Base-by-base conservation (phyloP, 2,113 vertebrate genomes). In the Urocynchramus pylzowi region DNA sequence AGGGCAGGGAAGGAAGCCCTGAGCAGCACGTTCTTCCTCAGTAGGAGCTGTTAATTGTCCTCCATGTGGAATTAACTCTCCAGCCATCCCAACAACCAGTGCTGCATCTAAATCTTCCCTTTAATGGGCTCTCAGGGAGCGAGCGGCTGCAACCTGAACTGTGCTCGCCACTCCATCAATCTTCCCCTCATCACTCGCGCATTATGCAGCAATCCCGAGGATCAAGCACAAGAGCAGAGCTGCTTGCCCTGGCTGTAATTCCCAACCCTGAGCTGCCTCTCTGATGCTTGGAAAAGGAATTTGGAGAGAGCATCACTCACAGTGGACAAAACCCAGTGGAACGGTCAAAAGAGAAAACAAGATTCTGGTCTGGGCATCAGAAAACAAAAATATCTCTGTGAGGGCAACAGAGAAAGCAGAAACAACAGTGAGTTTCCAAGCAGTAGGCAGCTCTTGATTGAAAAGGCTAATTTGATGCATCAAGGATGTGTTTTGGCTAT, bases 1-100 rank as follows among this genome's bases (percentile, higher is more conserved):
- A 28, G 33, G 39, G 42, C 28, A 86, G 19, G 44, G 45, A 77
- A 59, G 63, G 67, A 67, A 89, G 68, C 14, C 19, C 50, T 16
- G 71, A 39, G 56, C 59, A 80, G 50, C 57, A 73, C 8, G 54
- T 59, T 77, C 82, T 47, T 64, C 82, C 89, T 95, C 90, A 11
- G 75, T 35, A 18, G 80, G 71, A 94, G 49, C 75, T 86, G 95
- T 54, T 97, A 97, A 96, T 96, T 95, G 92, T 71, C 76, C 79
- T 91, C 92, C 79, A 47, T 0, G 7, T 95, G 84, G 88, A 93
- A 61, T 94, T 90, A 93, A 74, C 71, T 90, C 70, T 75, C 60
- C 60, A 85, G 70, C 92, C 76, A 82, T 54, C 63, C 56, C 77
- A 91, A 50, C 75, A 64, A 30, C 87, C 39, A 33, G 53, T 3